Conservation (phyloP, 2,888 invertebrate genomes). For the Ectobius pallidus region DNA sequence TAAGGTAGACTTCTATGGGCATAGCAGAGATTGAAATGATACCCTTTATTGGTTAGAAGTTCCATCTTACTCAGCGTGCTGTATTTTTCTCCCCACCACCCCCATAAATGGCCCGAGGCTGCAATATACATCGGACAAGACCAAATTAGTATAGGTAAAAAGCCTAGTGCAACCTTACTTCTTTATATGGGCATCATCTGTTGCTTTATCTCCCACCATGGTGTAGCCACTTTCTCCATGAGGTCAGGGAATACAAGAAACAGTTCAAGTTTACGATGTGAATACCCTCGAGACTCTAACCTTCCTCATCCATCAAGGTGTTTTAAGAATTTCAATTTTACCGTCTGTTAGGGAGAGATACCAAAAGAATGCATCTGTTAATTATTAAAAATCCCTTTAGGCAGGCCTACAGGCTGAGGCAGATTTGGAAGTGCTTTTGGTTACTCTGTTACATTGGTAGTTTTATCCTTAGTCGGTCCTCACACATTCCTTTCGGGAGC, state of each 20-base stretch:
- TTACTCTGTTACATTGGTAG: too few relatives aligned
- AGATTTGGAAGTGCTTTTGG: too few relatives aligned
- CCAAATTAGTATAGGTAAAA: slow-evolving; percentile 16
- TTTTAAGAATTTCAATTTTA: too few relatives aligned
- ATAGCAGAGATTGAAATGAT: not conserved
- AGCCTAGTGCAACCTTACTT: slow-evolving; percentile 21
- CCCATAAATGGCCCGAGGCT: not conserved
- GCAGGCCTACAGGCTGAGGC: too few relatives aligned
- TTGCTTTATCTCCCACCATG: slow-evolving; percentile 8
- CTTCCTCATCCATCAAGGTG: too few relatives aligned
- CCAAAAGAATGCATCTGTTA: too few relatives aligned
- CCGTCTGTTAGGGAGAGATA: too few relatives aligned
- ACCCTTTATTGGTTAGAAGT: not conserved
- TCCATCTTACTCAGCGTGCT: not conserved
- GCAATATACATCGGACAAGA: slow-evolving; percentile 10
- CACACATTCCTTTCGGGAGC: too few relatives aligned
- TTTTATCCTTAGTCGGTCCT: too few relatives aligned
- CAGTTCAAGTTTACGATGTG: slow-evolving; percentile 13
- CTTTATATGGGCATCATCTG: slow-evolving; percentile 31
- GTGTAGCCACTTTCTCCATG: slow-evolving; percentile 19
- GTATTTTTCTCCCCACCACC: not conserved
- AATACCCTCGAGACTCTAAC: not conserved
- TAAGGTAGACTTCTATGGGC: not conserved
- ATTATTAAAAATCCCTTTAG: too few relatives aligned
- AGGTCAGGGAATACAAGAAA: slow-evolving; percentile 26